Percentiles rank a stretch among this genome's conserved stretches.
phyloP scores from a whole-genome alignment of 2,797 vertebrate species.

The Diplodus sargus region DNA sequence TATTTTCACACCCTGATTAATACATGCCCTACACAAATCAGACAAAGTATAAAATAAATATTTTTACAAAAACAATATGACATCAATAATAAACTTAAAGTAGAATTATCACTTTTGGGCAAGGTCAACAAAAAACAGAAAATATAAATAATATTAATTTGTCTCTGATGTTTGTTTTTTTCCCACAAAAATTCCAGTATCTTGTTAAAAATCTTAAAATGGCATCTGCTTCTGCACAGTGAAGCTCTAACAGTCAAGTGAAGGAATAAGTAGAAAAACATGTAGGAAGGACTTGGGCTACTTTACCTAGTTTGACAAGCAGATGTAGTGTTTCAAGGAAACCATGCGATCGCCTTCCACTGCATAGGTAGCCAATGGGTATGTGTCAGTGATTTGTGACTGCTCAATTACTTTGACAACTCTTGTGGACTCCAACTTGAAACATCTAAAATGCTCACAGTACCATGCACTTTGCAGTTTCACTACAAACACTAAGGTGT shows the following conservation, averaged over 20 bases:
- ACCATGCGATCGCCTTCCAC: constrained; percentile 29
- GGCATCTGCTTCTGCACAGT: too few relatives aligned
- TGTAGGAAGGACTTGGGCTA: not conserved
- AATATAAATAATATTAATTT: too few relatives aligned
- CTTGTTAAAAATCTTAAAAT: too few relatives aligned
- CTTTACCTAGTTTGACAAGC: constrained; percentile 53
- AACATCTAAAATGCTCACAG: constrained; percentile 57
- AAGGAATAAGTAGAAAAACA: too few relatives aligned
- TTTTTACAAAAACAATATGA: too few relatives aligned
- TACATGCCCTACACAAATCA: not conserved
- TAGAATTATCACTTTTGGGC: too few relatives aligned
- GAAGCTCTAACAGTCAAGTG: too few relatives aligned
- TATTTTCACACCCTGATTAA: not conserved
- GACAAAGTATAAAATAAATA: not conserved
- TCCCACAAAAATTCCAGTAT: too few relatives aligned
- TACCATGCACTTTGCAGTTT: constrained; percentile 52
- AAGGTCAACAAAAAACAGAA: too few relatives aligned
- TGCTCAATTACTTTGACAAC: constrained; percentile 41
- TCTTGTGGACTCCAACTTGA: constrained; percentile 18
- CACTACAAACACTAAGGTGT: constrained; percentile 52
- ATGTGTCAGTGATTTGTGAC: constrained; percentile 56
- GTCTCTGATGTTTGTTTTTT: too few relatives aligned
- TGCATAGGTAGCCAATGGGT: constrained; percentile 49
- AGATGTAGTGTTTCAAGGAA: constrained; percentile 59
- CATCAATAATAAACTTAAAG: too few relatives aligned